Percentiles rank a stretch among this genome's conserved stretches.
Conservation (phyloP, 2,113 vertebrate species). For the Oreochromis niloticus region DNA sequence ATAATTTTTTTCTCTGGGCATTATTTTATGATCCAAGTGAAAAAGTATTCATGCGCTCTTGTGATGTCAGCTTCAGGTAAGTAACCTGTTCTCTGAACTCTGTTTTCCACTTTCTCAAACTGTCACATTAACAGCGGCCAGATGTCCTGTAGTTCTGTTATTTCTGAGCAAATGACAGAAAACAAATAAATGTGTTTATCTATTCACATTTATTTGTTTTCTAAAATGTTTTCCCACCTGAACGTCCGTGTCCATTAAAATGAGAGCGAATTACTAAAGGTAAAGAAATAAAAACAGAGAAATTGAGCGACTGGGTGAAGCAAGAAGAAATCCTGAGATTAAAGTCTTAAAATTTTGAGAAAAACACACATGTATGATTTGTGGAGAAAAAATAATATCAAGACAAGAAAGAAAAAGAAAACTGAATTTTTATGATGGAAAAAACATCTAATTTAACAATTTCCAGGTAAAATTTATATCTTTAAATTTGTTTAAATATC, state of each 20-base stretch:
- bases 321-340: neutral
- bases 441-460: neutral
- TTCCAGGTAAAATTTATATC: neutral
- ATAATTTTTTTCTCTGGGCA: neutral
- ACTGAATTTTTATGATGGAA: neutral
- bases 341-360: neutral
- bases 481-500: neutral
- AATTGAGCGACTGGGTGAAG: neutral
- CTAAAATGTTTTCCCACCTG: neutral
- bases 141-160: neutral
- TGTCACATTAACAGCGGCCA: neutral
- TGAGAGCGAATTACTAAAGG: neutral
- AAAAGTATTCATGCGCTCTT: neutral
- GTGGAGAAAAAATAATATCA: neutral
- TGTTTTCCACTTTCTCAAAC: neutral
- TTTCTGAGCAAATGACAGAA: neutral
- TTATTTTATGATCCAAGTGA: neutral
- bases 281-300: neutral
- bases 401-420: neutral
- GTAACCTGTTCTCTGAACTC: neutral
- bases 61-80: neutral
- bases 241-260: accelerated
- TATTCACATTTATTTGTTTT: neutral
- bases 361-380: accelerated
- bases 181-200: neutral